Conservation (phyloP, 2,797 vertebrate species). For the Cygnus olor region DNA sequence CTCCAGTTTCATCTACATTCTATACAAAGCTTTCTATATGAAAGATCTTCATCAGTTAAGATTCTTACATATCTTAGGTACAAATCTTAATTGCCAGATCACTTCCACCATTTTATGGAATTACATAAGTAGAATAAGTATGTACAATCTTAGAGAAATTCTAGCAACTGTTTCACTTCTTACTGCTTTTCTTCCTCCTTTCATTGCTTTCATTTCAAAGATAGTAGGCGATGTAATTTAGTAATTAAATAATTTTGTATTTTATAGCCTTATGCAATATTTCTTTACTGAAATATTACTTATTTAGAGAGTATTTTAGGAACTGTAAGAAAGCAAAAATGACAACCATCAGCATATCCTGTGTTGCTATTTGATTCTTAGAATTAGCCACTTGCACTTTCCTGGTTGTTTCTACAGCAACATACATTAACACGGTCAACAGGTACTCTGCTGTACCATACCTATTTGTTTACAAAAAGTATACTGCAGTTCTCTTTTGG, state of each 20-base stretch:
- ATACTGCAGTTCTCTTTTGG: not conserved
- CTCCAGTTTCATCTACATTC: not conserved
- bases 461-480: not conserved
- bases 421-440: not conserved
- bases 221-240: not conserved
- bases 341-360: not conserved
- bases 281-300: not conserved
- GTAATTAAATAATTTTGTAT: not conserved
- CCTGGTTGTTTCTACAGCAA: not conserved
- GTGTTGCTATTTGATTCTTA: not conserved
- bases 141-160: not conserved
- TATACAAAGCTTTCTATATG: not conserved
- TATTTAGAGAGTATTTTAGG: not conserved
- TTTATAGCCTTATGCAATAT: not conserved
- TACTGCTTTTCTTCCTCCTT: not conserved
- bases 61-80: not conserved
- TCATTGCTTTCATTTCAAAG: not conserved
- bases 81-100: not conserved
- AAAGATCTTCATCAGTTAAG: not conserved
- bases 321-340: not conserved
- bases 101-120: not conserved
- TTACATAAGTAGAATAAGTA: not conserved
- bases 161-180: not conserved
- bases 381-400: not conserved
- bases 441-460: not conserved